These are phyloP conservation scores for Synergus umbraculus DNA, from an alignment of 2,888 invertebrate species.

Conservation along the genomic window DNA sequence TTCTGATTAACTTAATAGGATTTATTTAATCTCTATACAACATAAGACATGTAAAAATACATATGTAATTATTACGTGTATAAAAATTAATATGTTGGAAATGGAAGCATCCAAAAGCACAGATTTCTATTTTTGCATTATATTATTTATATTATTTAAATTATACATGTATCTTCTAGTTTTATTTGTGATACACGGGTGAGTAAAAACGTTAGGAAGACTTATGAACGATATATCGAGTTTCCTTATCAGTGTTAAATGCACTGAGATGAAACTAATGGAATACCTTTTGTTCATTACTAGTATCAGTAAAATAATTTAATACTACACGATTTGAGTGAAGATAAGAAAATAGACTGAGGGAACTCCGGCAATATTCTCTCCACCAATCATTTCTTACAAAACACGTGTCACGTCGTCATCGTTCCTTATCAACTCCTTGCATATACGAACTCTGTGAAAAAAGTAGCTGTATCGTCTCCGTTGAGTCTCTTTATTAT, in stretches of 20 bases:
- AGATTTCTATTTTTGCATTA: too few species aligned
- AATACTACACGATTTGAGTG: not conserved
- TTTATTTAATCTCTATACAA: not conserved
- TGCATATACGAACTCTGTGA: constrained; percentile 30
- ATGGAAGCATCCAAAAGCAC: too few species aligned
- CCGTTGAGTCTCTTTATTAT: constrained; percentile 63
- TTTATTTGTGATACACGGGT: constrained; percentile 25
- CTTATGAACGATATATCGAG: too few species aligned
- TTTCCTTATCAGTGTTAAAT: constrained; percentile 31
- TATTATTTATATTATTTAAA: too few species aligned
- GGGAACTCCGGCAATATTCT: not conserved
- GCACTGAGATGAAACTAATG: constrained; percentile 11
- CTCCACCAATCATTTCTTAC: constrained; percentile 5
- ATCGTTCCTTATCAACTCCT: not conserved
- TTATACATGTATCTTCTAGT: too few species aligned
- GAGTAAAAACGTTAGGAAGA: too few species aligned
- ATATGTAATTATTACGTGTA: too few species aligned
- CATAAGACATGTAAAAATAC: not conserved
- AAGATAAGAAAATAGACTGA: constrained; percentile 17
- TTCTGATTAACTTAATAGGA: not conserved
- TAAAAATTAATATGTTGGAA: too few species aligned
- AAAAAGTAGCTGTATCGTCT: constrained; percentile 19
- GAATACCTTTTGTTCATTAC: not conserved
- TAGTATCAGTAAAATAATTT: not conserved
- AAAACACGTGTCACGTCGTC: constrained; percentile 20